phyloP scores from a whole-genome alignment of 2,888 invertebrate genomes.

The Pristionchus mayeri region DNA sequence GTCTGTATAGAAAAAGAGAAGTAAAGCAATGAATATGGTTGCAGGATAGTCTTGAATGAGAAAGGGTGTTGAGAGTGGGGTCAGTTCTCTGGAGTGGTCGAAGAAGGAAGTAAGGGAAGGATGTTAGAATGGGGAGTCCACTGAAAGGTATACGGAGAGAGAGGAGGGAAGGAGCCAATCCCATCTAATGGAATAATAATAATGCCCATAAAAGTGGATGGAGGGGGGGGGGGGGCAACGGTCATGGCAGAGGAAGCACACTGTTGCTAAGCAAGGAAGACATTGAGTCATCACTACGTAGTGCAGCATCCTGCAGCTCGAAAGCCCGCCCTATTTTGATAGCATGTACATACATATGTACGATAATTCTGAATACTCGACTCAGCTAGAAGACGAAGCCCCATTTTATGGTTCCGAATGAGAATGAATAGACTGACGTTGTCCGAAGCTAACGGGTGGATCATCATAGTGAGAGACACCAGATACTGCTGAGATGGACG shows the following conservation, averaged over 20 bases:
- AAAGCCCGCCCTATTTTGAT: too few species aligned
- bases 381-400: too few species aligned
- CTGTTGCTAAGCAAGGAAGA: not conserved
- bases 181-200: conserved; percentile 33
- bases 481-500: conserved; percentile 2
- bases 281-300: not conserved
- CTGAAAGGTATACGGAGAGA: conserved; percentile 2
- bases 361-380: too few species aligned
- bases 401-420: not conserved
- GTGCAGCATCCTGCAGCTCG: too few species aligned
- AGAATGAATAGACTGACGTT: conserved; percentile 2
- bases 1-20: too few species aligned
- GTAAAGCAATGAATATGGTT: too few species aligned
- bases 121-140: too few species aligned
- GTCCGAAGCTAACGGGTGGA: conserved; percentile 28
- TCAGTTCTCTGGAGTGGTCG: conserved; percentile 17
- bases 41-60: too few species aligned
- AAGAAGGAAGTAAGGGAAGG: not conserved
- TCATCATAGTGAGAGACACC: conserved; percentile 39
- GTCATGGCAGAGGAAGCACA: not conserved
- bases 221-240: not conserved
- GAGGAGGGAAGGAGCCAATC: not conserved
- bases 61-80: too few species aligned
- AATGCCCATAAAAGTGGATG: conserved; percentile 31
- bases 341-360: too few species aligned